These are phyloP conservation scores for Anthophora plumipes DNA, from an alignment of 2,888 invertebrate genomes.

Conservation along the genomic window DNA sequence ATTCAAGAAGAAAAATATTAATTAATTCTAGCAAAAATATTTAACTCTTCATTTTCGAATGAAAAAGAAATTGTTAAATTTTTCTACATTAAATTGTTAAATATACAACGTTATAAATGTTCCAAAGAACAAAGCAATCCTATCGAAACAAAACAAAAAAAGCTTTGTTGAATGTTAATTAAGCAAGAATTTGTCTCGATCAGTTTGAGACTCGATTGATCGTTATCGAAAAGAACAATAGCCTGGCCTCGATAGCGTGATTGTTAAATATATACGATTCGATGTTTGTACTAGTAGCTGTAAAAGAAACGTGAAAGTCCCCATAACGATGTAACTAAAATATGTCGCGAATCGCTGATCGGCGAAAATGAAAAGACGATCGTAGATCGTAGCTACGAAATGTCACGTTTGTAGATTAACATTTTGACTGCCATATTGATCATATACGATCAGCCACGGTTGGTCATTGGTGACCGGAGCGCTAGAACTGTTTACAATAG, in stretches of 20 bases:
- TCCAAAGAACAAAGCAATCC: neutral
- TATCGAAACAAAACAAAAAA: neutral
- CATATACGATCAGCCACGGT: too few species aligned
- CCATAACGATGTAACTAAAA: conserved; percentile 34
- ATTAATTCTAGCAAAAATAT: too few species aligned
- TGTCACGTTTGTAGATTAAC: conserved; percentile 2
- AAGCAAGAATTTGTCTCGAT: conserved; percentile 7
- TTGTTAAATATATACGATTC: conserved; percentile 54
- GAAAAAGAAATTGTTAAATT: neutral
- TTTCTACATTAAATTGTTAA: neutral
- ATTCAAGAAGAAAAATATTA: too few species aligned
- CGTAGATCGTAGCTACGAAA: conserved; percentile 29
- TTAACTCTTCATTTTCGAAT: neutral
- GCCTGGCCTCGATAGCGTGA: conserved; percentile 50
- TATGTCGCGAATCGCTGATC: too few species aligned
- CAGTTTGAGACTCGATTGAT: neutral
- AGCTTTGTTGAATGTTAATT: neutral
- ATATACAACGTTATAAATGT: neutral
- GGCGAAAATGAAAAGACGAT: conserved; percentile 1
- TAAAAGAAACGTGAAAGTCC: conserved; percentile 46
- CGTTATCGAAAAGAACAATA: conserved; percentile 58
- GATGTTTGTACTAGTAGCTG: conserved; percentile 62
- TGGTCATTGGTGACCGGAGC: too few species aligned
- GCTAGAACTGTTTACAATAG: too few species aligned
- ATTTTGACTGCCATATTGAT: too few species aligned